These are phyloP conservation scores for Entelurus aequoreus DNA, from an alignment of 2,113 vertebrate species.

Conservation along the genomic window DNA sequence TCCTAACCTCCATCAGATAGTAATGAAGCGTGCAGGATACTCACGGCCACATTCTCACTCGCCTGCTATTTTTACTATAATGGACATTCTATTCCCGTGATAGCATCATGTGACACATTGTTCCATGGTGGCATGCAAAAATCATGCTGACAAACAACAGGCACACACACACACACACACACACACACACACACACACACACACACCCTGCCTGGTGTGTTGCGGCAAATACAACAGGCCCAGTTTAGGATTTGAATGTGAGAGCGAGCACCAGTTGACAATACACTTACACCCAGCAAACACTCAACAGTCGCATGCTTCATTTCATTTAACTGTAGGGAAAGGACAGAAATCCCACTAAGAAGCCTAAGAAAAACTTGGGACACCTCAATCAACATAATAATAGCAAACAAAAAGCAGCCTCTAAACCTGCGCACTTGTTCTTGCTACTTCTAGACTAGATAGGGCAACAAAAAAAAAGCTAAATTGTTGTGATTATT, in stretches of 20 bases:
- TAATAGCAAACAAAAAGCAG: no score
- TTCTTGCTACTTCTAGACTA: background rate
- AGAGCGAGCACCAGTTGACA: no score
- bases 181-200: slow-evolving; percentile 15
- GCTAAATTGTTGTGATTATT: background rate
- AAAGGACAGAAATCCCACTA: no score
- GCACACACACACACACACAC: slow-evolving; percentile 4
- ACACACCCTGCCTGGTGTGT: slow-evolving; percentile 18
- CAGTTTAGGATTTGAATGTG: no score
- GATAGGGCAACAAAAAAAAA: slow-evolving; percentile 1
- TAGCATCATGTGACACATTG: slow-evolving; percentile 54
- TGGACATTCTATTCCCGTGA: slow-evolving; percentile 42
- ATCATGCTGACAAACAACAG: slow-evolving; percentile 49
- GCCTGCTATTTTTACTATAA: slow-evolving; percentile 47
- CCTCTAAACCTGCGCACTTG: no score
- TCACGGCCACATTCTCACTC: slow-evolving; percentile 33
- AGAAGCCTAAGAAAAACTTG: no score
- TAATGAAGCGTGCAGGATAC: slow-evolving; percentile 17
- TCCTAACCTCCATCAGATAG: background rate
- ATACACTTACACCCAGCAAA: no score
- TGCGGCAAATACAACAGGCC: slow-evolving; percentile 21
- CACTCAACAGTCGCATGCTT: no score
- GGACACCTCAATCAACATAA: no score
- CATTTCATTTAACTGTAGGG: no score
- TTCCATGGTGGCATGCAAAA: slow-evolving; percentile 49